Evolutionary conservation across 2,113 vertebrate species (phyloP), one percentile per base, ranked within the genome.

Genomic region (Pteronura brasiliensis): DNA sequence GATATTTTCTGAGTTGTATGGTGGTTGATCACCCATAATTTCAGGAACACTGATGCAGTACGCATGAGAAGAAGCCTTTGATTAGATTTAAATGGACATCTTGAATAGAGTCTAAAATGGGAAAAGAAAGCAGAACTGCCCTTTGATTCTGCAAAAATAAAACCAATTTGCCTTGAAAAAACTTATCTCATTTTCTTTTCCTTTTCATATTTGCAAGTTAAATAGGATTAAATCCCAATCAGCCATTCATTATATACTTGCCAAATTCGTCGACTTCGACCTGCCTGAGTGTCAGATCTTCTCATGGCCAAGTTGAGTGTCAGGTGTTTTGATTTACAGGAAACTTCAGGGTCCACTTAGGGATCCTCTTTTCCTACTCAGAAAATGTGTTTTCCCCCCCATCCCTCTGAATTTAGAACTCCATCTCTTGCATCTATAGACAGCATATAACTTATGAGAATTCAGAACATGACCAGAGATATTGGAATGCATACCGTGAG

Each of bases 71-170:
- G 34, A 89, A 72, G 61, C 31, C 42, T 93, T 84, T 96, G 84
- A 89, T 81, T 69, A 90, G 63, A 74, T 65, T 95, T 77, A 69
- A 44, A 95, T 0, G 17, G 59, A 84, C 27, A 44, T 85, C 92
- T 81, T 69, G 31, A 81, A 84, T 79, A 21, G 57, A 52, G 5
- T 85, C 57, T 74, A 80, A 76, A 88, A 98, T 67, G 57, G 71
- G 84, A 65, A 87, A 80, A 95, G 74, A 83, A 87, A 90, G 59
- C n/a, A 69, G 81, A 36, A 20, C 8, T 63, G 83, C n/a, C 92
- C 57, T 72, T 92, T 71, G 81, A 95, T 80, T 95, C 91, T 96
- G 13, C 77, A 90, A 96, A 97, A 97, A 91, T 94, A 94, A 95
- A 98, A 88, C 69, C 49, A 94, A 93, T 92, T 97, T 96, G 42